Evolutionary conservation across 2,797 vertebrate species (phyloP).

Genomic region (Aulostomus chinensis): DNA sequence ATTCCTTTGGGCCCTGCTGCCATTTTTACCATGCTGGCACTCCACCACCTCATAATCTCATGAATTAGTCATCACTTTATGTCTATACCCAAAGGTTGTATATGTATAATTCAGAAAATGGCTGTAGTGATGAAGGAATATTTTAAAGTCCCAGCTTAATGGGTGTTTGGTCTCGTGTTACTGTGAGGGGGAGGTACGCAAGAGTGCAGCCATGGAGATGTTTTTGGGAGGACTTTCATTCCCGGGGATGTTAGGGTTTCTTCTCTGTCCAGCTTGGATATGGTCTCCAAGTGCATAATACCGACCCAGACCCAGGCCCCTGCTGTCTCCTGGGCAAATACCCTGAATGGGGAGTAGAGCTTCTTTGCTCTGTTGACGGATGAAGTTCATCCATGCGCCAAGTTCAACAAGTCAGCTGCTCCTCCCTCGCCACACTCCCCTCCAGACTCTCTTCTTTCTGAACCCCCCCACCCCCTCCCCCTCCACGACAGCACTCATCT

Average conservation of each 20-base stretch:
- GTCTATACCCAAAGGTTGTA: slow-evolving; percentile 24
- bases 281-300: slow-evolving; percentile 26
- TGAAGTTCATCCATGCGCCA: slow-evolving; percentile 60
- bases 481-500: slow-evolving; percentile 44
- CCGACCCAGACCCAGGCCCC: slow-evolving; percentile 26
- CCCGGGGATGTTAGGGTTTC: slow-evolving; percentile 18
- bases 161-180: slow-evolving; percentile 28
- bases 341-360: slow-evolving; percentile 33
- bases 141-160: slow-evolving; percentile 20
- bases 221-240: slow-evolving; percentile 38
- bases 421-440: slow-evolving; percentile 11
- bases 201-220: slow-evolving; percentile 15
- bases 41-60: slow-evolving; percentile 7
- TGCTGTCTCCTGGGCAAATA: slow-evolving; percentile 44
- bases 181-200: slow-evolving; percentile 17
- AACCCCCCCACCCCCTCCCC: slow-evolving; percentile 3
- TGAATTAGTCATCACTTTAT: slow-evolving; percentile 35
- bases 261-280: slow-evolving; percentile 2
- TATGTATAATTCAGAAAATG: slow-evolving; percentile 42
- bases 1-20: background rate
- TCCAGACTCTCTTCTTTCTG: slow-evolving; percentile 37
- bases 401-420: slow-evolving; percentile 69
- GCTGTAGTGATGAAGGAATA: slow-evolving; percentile 12
- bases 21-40: slow-evolving; percentile 1
- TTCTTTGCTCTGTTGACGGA: slow-evolving; percentile 49